Conservation (phyloP, 2,888 invertebrate genomes). For the Heterodera filipjevi region DNA sequence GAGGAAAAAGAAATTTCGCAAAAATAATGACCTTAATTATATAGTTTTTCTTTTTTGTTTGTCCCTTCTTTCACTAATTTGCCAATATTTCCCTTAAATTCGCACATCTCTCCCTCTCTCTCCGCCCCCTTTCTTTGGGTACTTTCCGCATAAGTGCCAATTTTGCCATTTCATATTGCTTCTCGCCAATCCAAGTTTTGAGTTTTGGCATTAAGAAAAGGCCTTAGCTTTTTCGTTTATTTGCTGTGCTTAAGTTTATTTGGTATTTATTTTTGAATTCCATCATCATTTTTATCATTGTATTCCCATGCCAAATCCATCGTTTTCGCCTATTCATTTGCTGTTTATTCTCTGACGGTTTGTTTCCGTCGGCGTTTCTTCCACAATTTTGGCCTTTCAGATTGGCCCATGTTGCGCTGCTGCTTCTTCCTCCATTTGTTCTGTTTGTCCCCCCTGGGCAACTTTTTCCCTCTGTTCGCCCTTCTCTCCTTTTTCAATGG, state of each 20-base stretch:
- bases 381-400: neutral
- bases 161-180: neutral
- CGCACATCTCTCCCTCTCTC: neutral
- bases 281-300: no score
- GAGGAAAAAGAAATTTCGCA: no score
- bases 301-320: no score
- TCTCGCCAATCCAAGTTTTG: neutral
- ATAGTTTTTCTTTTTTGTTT: neutral
- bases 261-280: no score
- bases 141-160: neutral
- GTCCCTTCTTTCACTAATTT: neutral
- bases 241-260: no score
- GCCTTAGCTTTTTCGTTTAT: no score
- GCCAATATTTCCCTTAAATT: neutral
- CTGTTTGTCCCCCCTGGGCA: neutral
- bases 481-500: constrained; percentile 10
- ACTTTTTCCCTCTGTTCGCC: constrained; percentile 2
- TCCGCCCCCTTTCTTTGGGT: neutral
- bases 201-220: neutral
- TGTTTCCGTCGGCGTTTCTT: neutral
- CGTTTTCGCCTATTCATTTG: no score
- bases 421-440: neutral
- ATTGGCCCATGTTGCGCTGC: constrained; percentile 1
- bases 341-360: neutral
- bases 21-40: no score